phyloP scores from a whole-genome alignment of 92 coral and sea anemone genomes.

The Porites cylindrica region DNA sequence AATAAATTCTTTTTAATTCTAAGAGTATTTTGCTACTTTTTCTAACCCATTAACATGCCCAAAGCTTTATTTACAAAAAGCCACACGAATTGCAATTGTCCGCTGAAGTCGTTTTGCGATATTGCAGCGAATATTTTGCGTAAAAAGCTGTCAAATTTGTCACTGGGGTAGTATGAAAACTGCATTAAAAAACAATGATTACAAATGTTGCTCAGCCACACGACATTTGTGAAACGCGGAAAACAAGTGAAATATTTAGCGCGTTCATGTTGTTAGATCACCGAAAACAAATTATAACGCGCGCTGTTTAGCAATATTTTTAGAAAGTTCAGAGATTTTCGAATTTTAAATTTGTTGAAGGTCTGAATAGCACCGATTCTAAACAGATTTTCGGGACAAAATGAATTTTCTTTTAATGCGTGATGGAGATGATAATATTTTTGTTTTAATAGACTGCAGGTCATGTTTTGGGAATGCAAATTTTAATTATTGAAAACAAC shows the following conservation, averaged over 20 bases:
- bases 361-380: neutral
- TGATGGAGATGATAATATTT: neutral
- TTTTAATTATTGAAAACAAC: constrained; percentile 4
- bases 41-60: no score
- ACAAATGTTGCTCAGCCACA: neutral
- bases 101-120: neutral
- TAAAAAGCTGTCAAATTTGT: constrained; percentile 13
- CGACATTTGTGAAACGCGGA: neutral
- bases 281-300: neutral
- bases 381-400: neutral
- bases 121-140: neutral
- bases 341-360: neutral
- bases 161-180: neutral
- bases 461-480: neutral
- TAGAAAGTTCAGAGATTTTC: neutral
- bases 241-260: neutral
- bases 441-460: neutral
- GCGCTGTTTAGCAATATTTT: neutral
- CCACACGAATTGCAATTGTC: no score
- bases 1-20: no score
- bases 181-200: neutral
- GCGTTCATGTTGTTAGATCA: neutral
- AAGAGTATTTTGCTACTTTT: neutral
- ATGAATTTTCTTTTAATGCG: neutral
- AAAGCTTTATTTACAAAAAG: no score